Conservation (phyloP, 1,140 invertebrate genomes). For the Drosophila ananassae region DNA sequence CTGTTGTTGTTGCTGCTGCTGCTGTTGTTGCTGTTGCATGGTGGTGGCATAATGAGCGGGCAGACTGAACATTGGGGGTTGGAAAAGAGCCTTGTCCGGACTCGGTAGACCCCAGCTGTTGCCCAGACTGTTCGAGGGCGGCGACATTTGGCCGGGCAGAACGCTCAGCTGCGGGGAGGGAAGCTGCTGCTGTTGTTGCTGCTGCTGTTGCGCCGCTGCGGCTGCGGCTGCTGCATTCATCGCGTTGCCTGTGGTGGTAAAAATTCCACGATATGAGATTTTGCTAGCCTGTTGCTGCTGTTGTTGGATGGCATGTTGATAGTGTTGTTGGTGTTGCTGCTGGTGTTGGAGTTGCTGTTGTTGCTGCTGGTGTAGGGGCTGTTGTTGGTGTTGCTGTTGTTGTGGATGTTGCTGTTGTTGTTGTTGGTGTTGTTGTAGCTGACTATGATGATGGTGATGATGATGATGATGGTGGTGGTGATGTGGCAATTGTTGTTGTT, state of each 20-base stretch:
- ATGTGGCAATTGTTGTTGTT: constrained; percentile 67
- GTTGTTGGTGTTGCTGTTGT: constrained; percentile 64
- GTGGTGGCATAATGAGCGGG: constrained; percentile 79
- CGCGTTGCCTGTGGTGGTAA: constrained; percentile 87
- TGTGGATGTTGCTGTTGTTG: constrained; percentile 49
- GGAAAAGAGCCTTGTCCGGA: constrained; percentile 87
- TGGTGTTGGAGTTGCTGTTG: constrained; percentile 69
- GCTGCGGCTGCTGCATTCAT: constrained; percentile 62
- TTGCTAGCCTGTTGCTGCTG: constrained; percentile 86
- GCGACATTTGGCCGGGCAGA: constrained; percentile 84
- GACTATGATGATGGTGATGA: constrained; percentile 77
- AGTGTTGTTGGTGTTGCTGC: constrained; percentile 72
- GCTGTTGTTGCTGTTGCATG: constrained; percentile 66
- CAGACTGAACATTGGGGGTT: constrained; percentile 86
- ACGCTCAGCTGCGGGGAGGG: constrained; percentile 76
- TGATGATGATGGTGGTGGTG: constrained; percentile 80
- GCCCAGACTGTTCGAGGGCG: constrained; percentile 79
- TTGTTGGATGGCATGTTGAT: constrained; percentile 84
- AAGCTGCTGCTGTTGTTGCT: constrained; percentile 70
- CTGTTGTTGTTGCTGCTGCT: constrained; percentile 68
- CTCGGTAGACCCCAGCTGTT: constrained; percentile 86
- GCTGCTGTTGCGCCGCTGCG: constrained; percentile 59
- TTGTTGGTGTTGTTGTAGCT: constrained; percentile 42
- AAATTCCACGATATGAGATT: constrained; percentile 89
- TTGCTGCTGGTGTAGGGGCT: constrained; percentile 39